Base-by-base conservation (phyloP, 2,888 invertebrate genomes). In the Andrena flavipes region DNA sequence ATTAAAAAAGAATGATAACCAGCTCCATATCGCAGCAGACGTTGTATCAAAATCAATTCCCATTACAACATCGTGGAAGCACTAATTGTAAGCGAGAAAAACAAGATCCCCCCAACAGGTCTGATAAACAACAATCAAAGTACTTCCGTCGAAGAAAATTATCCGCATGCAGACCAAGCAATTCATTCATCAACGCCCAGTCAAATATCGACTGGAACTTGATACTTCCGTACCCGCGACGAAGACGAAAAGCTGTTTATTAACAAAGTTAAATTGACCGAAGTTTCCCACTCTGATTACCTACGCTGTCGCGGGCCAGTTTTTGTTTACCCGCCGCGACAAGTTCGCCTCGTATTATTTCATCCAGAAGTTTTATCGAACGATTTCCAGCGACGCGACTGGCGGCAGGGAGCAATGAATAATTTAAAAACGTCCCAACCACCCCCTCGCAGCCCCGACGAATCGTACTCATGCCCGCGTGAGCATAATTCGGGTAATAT, bases 191-290 rank as follows among this genome's bases (percentile, higher is more conserved):
- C 30, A 20, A 42, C 42, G 42, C 42, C 42, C 42, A 42, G 42
- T 51, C 30, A 56, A 63, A 63, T 68, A 59, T 10, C 33, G 23
- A 69, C 49, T 67, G 26, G 42, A 49, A 65, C 75, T 79, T 71
- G 51, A 26, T 49, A 76, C 77, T 84, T 78, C 54, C 64, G 63
- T 29, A 26, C 20, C 42, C 20, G 76, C 69, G 72, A 76, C 82
- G 84, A 75, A 76, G 64, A 33, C 80, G 84, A 65, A 74, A 71
- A 73, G 78, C 77, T 68, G 42, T 42, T 86, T 86, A 84, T 86
- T 86, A 86, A 84, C 82, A 84, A 86, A 86, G 86, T 86, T 86
- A 86, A 86, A 86, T 86, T 86, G 84, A 84, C 74, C 77, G 75
- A 85, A 85, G 79, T 85, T 85, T 63, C 72, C 62, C 72, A 74